A percentile compares a stretch with the other conserved stretches of the same genome.
Conservation (phyloP, 2,797 vertebrate species). For the Saxicola maurus region DNA sequence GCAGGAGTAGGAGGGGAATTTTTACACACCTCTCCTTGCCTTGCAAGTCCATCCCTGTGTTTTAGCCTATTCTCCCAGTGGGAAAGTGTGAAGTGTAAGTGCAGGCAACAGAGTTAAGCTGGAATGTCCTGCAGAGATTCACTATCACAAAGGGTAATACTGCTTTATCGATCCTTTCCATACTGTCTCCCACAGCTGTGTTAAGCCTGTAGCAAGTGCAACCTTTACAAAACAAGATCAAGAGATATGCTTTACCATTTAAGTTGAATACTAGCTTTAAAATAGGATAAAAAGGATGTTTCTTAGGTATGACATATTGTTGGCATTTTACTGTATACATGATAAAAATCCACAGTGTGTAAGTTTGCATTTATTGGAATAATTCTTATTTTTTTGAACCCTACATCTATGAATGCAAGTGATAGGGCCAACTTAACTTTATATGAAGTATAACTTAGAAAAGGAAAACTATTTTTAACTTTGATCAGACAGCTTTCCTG, state of each 20-base stretch:
- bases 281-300: constrained; percentile 63
- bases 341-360: constrained; percentile 47
- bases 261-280: constrained; percentile 59
- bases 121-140: constrained; percentile 65
- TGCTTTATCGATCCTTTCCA: constrained; percentile 71
- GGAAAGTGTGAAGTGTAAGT: constrained; percentile 47
- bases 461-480: background rate
- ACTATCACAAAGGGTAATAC: constrained; percentile 67
- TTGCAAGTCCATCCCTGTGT: background rate
- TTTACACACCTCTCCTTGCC: background rate
- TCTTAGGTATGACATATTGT: constrained; percentile 48
- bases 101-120: constrained; percentile 59
- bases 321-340: constrained; percentile 60
- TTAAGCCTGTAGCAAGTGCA: constrained; percentile 70
- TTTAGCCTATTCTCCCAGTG: constrained; percentile 40
- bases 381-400: background rate
- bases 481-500: background rate
- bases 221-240: constrained; percentile 73
- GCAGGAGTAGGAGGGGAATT: background rate
- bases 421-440: background rate
- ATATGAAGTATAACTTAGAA: background rate
- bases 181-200: constrained; percentile 57
- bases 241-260: constrained; percentile 69
- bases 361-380: background rate
- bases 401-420: background rate